Conservation (phyloP, 2,113 vertebrate species). For the Hyaena hyaena region DNA sequence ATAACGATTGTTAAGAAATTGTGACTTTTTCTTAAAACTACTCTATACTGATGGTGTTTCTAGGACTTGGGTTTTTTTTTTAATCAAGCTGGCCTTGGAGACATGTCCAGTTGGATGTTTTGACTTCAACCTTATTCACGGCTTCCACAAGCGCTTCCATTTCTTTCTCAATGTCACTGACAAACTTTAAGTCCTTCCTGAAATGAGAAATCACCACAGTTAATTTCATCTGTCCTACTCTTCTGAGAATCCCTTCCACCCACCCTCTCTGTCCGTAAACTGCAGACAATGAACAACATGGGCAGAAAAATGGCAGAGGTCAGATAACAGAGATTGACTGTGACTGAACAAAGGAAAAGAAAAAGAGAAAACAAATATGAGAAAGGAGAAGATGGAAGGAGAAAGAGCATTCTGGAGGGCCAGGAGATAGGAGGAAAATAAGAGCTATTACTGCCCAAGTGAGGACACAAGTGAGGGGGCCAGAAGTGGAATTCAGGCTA, state of each 20-base stretch:
- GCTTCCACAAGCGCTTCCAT: conserved; percentile 95
- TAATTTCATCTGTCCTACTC: conserved; percentile 18
- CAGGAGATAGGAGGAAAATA: not conserved
- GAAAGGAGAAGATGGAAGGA: conserved; percentile 10
- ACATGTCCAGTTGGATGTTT: conserved; percentile 33
- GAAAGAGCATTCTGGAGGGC: not conserved
- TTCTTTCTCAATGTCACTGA: conserved; percentile 95
- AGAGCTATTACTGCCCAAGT: not conserved
- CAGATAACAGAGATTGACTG: not conserved
- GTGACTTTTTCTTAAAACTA: not conserved
- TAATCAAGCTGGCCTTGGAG: conserved; percentile 41
- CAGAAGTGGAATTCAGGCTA: not conserved
- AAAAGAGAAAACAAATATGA: not conserved
- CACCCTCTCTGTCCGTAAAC: not conserved
- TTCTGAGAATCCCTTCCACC: not conserved
- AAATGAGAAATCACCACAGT: conserved; percentile 76
- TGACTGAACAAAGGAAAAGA: not conserved
- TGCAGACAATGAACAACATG: not conserved
- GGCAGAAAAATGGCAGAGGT: not conserved
- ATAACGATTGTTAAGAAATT: not conserved
- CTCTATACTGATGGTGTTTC: conserved; percentile 30
- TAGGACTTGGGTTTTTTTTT: not conserved
- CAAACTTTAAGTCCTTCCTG: conserved; percentile 97
- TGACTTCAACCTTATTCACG: conserved; percentile 93
- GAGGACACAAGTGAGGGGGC: not conserved